Conservation (phyloP, 2,888 invertebrate genomes). For the Thecophora atra region DNA sequence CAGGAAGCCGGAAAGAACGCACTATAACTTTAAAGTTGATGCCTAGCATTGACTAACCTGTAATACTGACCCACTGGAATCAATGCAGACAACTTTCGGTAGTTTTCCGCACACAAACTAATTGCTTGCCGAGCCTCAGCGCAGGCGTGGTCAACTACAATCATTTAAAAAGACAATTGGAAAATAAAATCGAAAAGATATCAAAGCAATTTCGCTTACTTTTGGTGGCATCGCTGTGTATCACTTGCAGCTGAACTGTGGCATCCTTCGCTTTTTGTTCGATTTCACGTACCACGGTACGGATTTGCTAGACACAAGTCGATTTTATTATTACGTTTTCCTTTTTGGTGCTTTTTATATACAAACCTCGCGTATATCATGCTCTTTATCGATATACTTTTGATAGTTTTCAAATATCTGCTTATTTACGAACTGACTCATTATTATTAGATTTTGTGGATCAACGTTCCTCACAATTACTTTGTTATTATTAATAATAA, state of each 20-base stretch:
- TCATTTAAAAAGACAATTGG: background rate
- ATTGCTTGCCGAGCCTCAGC: conserved; percentile 73
- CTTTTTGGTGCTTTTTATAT: background rate
- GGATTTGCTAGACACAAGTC: conserved; percentile 53
- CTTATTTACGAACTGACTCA: conserved; percentile 69
- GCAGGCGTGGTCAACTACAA: conserved; percentile 72
- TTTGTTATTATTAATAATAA: background rate
- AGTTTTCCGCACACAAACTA: conserved; percentile 73
- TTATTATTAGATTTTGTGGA: conserved; percentile 58
- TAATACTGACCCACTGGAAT: conserved; percentile 84
- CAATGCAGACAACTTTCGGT: conserved; percentile 71
- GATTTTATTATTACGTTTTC: background rate
- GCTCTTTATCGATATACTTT: conserved; percentile 79
- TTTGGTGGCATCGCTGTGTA: conserved; percentile 78
- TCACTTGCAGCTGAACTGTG: conserved; percentile 80
- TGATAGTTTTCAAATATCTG: conserved; percentile 81
- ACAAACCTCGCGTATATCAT: conserved; percentile 81
- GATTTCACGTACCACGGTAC: conserved; percentile 69
- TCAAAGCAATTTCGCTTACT: conserved; percentile 67
- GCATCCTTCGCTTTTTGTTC: conserved; percentile 83
- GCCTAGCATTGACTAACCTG: conserved; percentile 67
- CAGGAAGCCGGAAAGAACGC: background rate
- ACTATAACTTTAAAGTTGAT: background rate
- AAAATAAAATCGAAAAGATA: conserved; percentile 43
- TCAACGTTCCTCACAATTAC: no score